Evolutionary conservation across 2,113 vertebrate genomes (phyloP).

Genomic region (Nestor notabilis): DNA sequence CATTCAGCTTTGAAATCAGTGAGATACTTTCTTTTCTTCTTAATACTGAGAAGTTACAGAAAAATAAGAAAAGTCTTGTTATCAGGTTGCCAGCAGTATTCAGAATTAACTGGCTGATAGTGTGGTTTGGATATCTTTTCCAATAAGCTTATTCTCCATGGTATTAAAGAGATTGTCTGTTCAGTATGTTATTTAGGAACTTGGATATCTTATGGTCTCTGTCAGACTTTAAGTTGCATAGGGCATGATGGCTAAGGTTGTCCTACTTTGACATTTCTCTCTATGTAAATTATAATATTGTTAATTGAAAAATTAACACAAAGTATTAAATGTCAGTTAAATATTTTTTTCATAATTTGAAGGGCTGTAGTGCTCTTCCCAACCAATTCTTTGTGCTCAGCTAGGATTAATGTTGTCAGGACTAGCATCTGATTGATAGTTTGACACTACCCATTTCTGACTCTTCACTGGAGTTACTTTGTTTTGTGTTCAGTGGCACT

Average conservation of each 20-base stretch:
- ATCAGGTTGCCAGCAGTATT: neutral
- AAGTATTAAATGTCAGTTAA: neutral
- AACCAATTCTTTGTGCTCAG: neutral
- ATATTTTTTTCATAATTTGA: neutral
- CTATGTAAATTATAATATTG: neutral
- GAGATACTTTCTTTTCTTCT: neutral
- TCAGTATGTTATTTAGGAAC: neutral
- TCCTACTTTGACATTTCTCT: neutral
- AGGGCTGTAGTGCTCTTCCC: neutral
- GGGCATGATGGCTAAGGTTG: neutral
- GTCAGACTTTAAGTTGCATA: neutral
- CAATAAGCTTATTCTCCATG: neutral
- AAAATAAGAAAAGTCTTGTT: neutral
- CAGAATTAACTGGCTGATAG: neutral
- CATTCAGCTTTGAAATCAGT: neutral
- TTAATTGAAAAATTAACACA: neutral
- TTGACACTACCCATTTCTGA: constrained; percentile 5
- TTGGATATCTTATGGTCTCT: neutral
- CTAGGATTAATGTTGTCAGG: neutral
- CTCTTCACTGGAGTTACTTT: neutral
- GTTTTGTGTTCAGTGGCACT: neutral
- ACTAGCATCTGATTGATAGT: constrained; percentile 22
- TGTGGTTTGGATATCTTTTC: neutral
- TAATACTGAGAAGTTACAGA: neutral
- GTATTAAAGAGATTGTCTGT: neutral